Evolutionary conservation across 2,888 invertebrate species (phyloP).

Genomic region (Ganaspis brasiliensis): DNA sequence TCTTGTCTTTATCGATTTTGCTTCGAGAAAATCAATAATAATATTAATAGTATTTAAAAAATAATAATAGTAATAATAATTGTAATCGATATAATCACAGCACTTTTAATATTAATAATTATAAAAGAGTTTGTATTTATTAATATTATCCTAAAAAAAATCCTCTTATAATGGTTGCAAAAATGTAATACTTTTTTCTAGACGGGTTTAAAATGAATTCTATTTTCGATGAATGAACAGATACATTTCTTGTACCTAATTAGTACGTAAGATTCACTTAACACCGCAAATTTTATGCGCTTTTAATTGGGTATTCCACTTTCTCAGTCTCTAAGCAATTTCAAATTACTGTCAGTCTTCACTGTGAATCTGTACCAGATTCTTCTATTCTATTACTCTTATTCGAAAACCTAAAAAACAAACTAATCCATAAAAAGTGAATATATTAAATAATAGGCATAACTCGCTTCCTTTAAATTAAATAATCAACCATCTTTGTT

Average conservation of each 20-base stretch:
- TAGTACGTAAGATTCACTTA: conserved; percentile 32
- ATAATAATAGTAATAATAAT: no score
- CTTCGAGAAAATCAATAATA: no score
- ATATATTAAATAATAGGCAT: background rate
- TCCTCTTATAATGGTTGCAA: no score
- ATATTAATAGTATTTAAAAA: no score
- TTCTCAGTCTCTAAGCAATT: conserved; percentile 34
- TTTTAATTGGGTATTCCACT: conserved; percentile 44
- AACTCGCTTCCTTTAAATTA: background rate
- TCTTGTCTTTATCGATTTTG: no score
- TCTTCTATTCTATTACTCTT: conserved; percentile 10
- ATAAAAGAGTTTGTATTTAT: no score
- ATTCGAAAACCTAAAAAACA: background rate
- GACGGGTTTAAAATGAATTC: conserved; percentile 5
- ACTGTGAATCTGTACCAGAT: background rate
- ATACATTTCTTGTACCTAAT: conserved; percentile 9
- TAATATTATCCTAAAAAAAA: no score
- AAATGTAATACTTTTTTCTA: conserved; percentile 10
- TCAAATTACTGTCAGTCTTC: conserved; percentile 39
- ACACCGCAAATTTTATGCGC: conserved; percentile 29
- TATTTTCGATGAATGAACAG: conserved; percentile 28
- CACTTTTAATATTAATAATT: no score
- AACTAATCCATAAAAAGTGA: background rate
- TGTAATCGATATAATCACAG: no score
- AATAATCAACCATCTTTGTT: background rate